Evolutionary conservation across 2,888 invertebrate species (phyloP), one percentile per base, ranked within the genome.

Genomic region (Parnassius orleans): DNA sequence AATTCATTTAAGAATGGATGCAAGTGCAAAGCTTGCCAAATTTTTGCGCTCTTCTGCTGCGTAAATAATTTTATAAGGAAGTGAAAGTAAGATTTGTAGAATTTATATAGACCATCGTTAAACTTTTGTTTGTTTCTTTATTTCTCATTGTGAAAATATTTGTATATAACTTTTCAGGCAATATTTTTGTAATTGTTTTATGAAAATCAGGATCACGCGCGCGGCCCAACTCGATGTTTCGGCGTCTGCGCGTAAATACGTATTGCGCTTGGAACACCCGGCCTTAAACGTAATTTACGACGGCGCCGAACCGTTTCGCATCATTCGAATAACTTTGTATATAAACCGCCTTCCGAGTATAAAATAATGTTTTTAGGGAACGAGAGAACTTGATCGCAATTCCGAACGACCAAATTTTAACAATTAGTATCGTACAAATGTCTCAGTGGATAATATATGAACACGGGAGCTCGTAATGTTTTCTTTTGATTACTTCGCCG

Each of bases 231-330:
- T 19, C 1, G 19, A 19, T 19, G 19, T 19, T 19, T 19, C 15
- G 15, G 15, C 2, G 24, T 24, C 33, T 7, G 33, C 33, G 33
- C 46, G 5, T 10, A 46, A 1, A 46, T 46, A 46, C 3, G 10
- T n/a, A 11, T n/a, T n/a, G 10, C 11, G 10, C 10, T 11, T n/a
- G 11, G 11, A 46, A n/a, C 10, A n/a, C 46, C 3, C 3, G 3
- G 46, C 46, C 33, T 33, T 43, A 60, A 60, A 60, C 42, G 60
- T 50, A 48, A 60, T 60, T 60, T 54, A 60, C 60, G 60, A 60
- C 19, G 41, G 12, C 19, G 48, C 42, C 60, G 60, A 47, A 19
- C 14, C 60, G 54, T 54, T 54, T 60, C 19, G 60, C 54, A 53
- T 50, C 42, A 12, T 48, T 42, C 60, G 46, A 53, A 58, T 14